Evolutionary conservation across 2,888 invertebrate genomes (phyloP), one percentile per base, ranked within the genome.

Genomic region (Phyllotreta striolata): DNA sequence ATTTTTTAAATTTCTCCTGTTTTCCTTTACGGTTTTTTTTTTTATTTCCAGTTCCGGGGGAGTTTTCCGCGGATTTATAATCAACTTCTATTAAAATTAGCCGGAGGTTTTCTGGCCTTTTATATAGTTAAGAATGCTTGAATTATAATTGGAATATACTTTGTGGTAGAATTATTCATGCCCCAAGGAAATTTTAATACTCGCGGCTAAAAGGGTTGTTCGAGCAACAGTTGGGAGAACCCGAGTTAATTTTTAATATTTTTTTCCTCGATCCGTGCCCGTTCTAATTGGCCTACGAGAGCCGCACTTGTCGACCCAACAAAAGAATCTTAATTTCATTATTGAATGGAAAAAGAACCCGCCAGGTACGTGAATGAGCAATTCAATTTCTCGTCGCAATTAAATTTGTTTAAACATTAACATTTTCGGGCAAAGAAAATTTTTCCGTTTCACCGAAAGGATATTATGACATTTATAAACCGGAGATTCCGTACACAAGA

Each of bases 101-200:
- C 70, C 67, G 70, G 67, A 64, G 68, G 65, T 69, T 72, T 67
- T 71, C 67, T 68, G 61, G 69, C 61, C 68, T 68, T 72, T 71
- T 70, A 68, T 68, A 62, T 60, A 60, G 58, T 64, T 64, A 62
- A 64, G 64, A 66, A 68, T 60, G 59, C 68, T 66, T 57, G 44
- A 68, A 66, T 66, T 66, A 67, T 68, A 68, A 70, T 68, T 68
- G 68, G 68, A 62, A 65, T 68, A 64, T 68, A 62, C 66, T 68
- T 64, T 62, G 58, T 54, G 55, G 64, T 55, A 41, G 58, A 58
- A 60, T 60, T 60, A 60, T 60, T 60, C 60, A 60, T 60, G 60
- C 44, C 39, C 44, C 39, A 44, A 54, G 62, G 43, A 65, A 62
- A 58, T 61, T 61, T 54, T 57, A 57, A 57, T 61, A 51, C 56